Base-by-base conservation (phyloP, 2,888 invertebrate genomes). In the Caenorhabditis uteleia region DNA sequence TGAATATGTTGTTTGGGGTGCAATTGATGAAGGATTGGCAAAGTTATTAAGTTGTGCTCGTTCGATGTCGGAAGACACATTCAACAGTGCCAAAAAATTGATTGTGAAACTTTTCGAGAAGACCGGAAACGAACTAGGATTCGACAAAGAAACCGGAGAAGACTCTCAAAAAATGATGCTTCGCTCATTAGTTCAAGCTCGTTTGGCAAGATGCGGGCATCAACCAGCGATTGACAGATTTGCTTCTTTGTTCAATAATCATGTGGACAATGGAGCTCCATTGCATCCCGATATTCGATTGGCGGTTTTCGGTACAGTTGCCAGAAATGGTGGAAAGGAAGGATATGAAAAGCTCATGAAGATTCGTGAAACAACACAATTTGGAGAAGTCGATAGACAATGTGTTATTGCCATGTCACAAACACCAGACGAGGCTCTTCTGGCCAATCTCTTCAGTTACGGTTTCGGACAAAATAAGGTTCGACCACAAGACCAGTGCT, bases 1-100 rank as follows among this genome's bases (percentile, higher is more conserved):
- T 21, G 91, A 94, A 85, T 95, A 90, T 86, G 93, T 93, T 0
- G 95, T 95, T 0, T 95, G 95, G 95, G 90, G 89, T 6, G 62
- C 67, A 12, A 58, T 70, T 21, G 73, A 68, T 33, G 54, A 53
- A 23, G 58, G 58, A 29, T 38, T 67, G 26, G 42, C 36, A 10
- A 60, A 57, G 18, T 44, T 60, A 1, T 25, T 57, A 6, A 10
- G 16, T 1, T 57, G 56, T 20, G 53, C 60, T 12, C 40, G 45
- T 1, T 36, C 61, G 12, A 58, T 67, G 42, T 56, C 53, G 0
- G 57, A 57, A 18, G 54, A 58, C 1, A 55, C 57, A 20, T 10
- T 12, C 20, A 45, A 57, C 21, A 57, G 49, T 43, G 44, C 78
- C 7, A 68, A 81, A 40, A 48, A 66, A 27, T 69, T 78, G 36